A percentile compares a stretch with the other conserved stretches of the same genome.
phyloP scores from a whole-genome alignment of 2,113 vertebrate genomes.

The Vimba vimba region DNA sequence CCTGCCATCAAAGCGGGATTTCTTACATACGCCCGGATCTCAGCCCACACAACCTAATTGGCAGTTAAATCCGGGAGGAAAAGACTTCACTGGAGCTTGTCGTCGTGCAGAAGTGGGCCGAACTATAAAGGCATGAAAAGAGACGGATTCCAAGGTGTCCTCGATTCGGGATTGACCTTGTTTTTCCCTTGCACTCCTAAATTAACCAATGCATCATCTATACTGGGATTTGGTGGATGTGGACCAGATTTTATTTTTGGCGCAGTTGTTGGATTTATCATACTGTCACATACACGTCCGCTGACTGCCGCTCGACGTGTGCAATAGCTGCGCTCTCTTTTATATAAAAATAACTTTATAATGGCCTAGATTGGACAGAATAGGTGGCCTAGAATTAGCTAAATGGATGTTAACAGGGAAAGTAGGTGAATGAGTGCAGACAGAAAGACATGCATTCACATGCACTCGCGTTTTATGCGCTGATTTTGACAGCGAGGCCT shows the following conservation, averaged over 20 bases:
- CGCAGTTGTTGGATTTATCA: slow-evolving; percentile 71
- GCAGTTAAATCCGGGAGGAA: slow-evolving; percentile 73
- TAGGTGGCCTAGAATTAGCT: slow-evolving; percentile 5
- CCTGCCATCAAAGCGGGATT: slow-evolving; percentile 68
- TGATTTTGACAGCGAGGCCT: background rate
- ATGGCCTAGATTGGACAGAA: slow-evolving; percentile 24
- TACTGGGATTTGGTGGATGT: slow-evolving; percentile 71
- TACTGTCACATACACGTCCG: slow-evolving; percentile 52
- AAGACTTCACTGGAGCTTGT: slow-evolving; percentile 70
- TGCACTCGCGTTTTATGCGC: background rate
- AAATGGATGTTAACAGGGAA: slow-evolving; percentile 20
- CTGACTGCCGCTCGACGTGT: slow-evolving; percentile 37
- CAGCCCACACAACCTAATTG: slow-evolving; percentile 72
- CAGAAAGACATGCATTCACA: background rate
- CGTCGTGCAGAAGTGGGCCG: slow-evolving; percentile 67
- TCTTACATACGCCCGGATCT: slow-evolving; percentile 73
- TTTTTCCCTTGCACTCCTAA: slow-evolving; percentile 73
- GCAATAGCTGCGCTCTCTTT: background rate
- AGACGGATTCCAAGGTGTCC: slow-evolving; percentile 72
- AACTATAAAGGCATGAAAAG: slow-evolving; percentile 73
- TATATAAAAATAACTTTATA: background rate
- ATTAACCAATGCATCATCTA: slow-evolving; percentile 72
- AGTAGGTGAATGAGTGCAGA: background rate
- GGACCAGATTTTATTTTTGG: slow-evolving; percentile 74
- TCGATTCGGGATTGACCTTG: slow-evolving; percentile 76